Conservation (phyloP, 2,113 vertebrate genomes). For the Malurus elegans region DNA sequence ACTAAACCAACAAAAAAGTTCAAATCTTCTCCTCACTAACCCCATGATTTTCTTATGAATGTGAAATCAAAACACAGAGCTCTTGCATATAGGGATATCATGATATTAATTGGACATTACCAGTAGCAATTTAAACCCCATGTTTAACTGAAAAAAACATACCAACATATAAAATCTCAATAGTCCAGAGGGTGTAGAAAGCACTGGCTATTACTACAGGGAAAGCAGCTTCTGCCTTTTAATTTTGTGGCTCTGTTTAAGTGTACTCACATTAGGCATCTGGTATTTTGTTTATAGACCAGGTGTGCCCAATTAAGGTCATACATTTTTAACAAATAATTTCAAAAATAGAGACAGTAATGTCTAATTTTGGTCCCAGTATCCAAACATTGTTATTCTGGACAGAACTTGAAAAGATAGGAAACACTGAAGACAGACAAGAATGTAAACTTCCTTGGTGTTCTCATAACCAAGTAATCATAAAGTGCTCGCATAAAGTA, state of each 20-base stretch:
- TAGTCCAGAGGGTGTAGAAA: neutral
- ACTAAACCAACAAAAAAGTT: neutral
- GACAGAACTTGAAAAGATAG: neutral
- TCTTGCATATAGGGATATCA: neutral
- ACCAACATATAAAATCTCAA: neutral
- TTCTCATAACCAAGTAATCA: neutral
- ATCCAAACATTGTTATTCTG: neutral
- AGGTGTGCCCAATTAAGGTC: neutral
- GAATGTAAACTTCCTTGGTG: neutral
- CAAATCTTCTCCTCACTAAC: neutral
- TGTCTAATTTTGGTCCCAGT: neutral
- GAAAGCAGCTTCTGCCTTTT: neutral
- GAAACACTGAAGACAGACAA: neutral
- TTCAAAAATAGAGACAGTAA: neutral
- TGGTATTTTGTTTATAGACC: neutral
- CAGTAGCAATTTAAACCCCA: neutral
- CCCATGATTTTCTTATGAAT: neutral
- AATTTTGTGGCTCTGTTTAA: neutral
- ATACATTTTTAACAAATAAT: neutral
- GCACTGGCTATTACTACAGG: neutral
- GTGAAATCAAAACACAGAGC: neutral
- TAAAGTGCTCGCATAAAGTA: neutral
- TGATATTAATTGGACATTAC: neutral
- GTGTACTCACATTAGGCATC: neutral
- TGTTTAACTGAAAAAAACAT: neutral